Conservation (phyloP, 2,797 vertebrate species). For the Euthynnus affinis region DNA sequence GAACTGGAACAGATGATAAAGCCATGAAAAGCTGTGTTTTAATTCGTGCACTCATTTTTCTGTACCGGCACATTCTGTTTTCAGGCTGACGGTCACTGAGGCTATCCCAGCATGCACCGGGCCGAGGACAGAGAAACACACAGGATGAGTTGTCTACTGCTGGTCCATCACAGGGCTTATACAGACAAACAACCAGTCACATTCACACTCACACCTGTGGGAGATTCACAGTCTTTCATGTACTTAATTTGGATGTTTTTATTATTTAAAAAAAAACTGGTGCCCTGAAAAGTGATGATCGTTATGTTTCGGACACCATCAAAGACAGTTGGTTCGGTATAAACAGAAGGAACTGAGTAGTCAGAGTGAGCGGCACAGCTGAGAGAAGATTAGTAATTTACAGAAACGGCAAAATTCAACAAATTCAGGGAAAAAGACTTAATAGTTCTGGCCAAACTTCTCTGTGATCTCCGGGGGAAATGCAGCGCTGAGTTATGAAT, state of each 20-base stretch:
- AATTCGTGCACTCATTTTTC: not conserved
- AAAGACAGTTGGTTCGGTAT: not conserved
- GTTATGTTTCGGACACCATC: not conserved
- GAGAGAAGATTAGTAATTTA: not conserved
- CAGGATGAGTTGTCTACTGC: not conserved
- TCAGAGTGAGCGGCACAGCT: not conserved
- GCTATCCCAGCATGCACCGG: conserved; percentile 45
- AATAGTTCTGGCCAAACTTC: not conserved
- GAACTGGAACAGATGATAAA: conserved; percentile 73
- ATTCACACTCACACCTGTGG: conserved; percentile 1
- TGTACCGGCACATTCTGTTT: conserved; percentile 34
- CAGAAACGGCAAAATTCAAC: not conserved
- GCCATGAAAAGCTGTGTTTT: conserved; percentile 24
- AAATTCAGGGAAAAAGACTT: not conserved
- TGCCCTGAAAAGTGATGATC: not conserved
- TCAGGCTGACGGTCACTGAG: conserved; percentile 6
- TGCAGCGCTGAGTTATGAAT: not conserved
- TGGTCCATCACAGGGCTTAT: not conserved
- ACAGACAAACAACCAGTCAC: not conserved
- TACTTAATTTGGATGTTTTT: not conserved
- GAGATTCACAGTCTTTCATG: not conserved
- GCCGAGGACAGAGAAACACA: not conserved
- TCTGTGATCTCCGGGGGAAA: not conserved
- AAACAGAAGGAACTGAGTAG: not conserved
- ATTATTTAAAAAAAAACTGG: too few species aligned